Conservation (phyloP, 2,888 invertebrate genomes). For the Hypolimnas misippus region DNA sequence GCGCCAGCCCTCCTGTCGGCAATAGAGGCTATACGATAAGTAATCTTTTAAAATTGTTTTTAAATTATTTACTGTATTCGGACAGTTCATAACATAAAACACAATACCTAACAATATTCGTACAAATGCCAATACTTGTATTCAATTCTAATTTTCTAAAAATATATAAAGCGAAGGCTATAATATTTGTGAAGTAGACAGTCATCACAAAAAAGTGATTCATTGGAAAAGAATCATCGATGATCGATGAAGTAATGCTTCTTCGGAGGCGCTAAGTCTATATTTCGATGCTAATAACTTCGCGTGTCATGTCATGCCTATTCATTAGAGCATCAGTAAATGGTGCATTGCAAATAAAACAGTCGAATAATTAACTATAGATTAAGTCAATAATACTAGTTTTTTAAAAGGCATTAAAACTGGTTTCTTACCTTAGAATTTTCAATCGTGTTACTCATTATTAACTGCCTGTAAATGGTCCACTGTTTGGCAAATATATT, state of each 20-base stretch:
- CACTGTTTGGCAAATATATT: too few species aligned
- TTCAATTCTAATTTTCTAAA: too few species aligned
- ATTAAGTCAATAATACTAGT: neutral
- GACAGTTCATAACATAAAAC: too few species aligned
- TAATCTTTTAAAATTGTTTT: too few species aligned
- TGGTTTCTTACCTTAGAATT: neutral
- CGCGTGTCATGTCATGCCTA: conserved; percentile 37
- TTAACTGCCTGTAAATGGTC: too few species aligned
- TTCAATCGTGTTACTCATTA: too few species aligned
- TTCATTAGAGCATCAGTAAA: conserved; percentile 32
- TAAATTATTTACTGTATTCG: too few species aligned
- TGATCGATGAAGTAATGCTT: conserved; percentile 44
- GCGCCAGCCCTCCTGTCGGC: too few species aligned
- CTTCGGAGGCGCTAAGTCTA: conserved; percentile 44
- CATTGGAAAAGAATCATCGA: conserved; percentile 58
- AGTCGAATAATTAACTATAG: neutral
- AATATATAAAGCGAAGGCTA: neutral
- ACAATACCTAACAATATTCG: too few species aligned
- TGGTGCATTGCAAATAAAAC: conserved; percentile 2
- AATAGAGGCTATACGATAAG: too few species aligned
- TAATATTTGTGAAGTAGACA: conserved; percentile 38
- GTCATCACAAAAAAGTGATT: conserved; percentile 57
- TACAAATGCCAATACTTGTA: too few species aligned
- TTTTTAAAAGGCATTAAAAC: neutral
- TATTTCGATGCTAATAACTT: conserved; percentile 46